Conservation (phyloP, 2,888 invertebrate species). For the Elysia crispata region DNA sequence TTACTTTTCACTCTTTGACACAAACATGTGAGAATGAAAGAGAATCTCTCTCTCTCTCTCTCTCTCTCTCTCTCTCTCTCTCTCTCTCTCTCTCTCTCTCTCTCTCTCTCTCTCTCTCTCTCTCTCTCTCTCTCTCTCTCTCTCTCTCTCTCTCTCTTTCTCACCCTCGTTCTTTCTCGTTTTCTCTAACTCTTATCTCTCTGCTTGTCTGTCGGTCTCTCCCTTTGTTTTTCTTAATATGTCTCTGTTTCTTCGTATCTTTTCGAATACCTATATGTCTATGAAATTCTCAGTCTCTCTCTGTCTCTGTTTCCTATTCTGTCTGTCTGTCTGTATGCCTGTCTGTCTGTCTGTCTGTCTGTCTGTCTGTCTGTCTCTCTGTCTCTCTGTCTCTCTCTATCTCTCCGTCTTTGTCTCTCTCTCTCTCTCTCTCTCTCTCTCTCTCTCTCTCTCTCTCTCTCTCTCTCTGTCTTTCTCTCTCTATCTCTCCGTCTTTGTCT, state of each 20-base stretch:
- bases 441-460: background rate
- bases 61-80: constrained; percentile 30
- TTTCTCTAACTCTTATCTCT: constrained; percentile 22
- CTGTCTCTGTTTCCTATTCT: constrained; percentile 15
- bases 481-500: constrained; percentile 33
- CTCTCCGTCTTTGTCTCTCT: constrained; percentile 21
- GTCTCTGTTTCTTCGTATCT: too few relatives aligned
- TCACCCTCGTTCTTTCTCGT: constrained; percentile 13
- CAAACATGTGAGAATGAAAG: background rate
- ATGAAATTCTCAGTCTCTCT: constrained; percentile 9
- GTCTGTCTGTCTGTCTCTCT: constrained; percentile 31
- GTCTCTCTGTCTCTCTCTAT: constrained; percentile 25
- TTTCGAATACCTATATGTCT: too few relatives aligned
- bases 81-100: background rate
- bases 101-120: background rate
- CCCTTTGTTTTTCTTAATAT: too few relatives aligned
- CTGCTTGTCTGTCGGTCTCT: too few relatives aligned
- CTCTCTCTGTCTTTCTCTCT: constrained; percentile 27
- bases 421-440: constrained; percentile 11
- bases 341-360: background rate
- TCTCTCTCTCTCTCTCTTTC: constrained; percentile 31
- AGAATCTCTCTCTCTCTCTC: constrained; percentile 21
- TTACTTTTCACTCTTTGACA: background rate
- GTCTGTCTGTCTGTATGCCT: background rate
- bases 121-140: constrained; percentile 37